Percentiles rank a stretch among this genome's conserved stretches.
phyloP scores from a whole-genome alignment of 2,888 invertebrate species.

The Pycnomerus fuliginosus region DNA sequence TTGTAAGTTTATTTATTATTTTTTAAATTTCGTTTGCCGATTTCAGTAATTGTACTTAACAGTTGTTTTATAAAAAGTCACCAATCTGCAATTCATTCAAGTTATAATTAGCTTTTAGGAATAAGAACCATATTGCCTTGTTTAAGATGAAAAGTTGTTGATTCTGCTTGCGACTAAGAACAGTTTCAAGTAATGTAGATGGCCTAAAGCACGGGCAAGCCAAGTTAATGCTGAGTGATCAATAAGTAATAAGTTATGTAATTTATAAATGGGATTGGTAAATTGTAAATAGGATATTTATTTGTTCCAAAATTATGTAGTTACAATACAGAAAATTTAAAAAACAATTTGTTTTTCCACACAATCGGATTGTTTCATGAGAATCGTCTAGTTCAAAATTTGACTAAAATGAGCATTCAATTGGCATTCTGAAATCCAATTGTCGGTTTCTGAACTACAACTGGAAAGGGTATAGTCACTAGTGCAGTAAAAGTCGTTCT shows the following conservation, averaged over 20 bases:
- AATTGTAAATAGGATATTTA: constrained; percentile 41
- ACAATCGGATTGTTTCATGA: too few relatives aligned
- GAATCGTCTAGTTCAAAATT: too few relatives aligned
- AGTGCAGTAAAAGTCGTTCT: too few relatives aligned
- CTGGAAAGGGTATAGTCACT: too few relatives aligned
- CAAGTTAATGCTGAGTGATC: constrained; percentile 23
- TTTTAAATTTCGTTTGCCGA: constrained; percentile 10
- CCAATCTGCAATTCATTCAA: constrained; percentile 9
- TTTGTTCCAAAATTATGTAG: constrained; percentile 39
- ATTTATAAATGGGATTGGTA: constrained; percentile 37
- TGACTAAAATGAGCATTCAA: too few relatives aligned
- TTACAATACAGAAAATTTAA: constrained; percentile 22
- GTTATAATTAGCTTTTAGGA: constrained; percentile 21
- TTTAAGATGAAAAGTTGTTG: constrained; percentile 11
- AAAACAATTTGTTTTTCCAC: constrained; percentile 3
- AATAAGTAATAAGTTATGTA: constrained; percentile 17
- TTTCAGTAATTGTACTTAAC: constrained; percentile 12
- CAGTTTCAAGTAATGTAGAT: constrained; percentile 7
- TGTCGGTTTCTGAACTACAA: too few relatives aligned
- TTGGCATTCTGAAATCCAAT: too few relatives aligned
- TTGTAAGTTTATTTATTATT: constrained; percentile 6
- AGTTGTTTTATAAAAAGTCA: constrained; percentile 15
- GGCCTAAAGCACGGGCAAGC: constrained; percentile 22
- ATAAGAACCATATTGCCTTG: constrained; percentile 21
- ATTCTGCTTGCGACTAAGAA: constrained; percentile 15